These are phyloP conservation scores for Nephrotoma flavescens DNA, from an alignment of 2,888 invertebrate species.

Conservation along the genomic window DNA sequence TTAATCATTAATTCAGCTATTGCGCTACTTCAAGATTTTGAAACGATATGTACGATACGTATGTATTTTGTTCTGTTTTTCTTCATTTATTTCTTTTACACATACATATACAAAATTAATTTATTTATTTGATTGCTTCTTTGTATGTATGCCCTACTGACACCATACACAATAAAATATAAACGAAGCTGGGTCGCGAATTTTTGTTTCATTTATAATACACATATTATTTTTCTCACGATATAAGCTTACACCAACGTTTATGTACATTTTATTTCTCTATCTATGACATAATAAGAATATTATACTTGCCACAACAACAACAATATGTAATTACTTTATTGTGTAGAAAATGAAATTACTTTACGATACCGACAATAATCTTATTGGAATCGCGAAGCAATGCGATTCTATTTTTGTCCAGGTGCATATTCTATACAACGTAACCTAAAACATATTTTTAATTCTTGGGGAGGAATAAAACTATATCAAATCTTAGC, in stretches of 20 bases:
- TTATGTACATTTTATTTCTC: neutral
- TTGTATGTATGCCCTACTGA: conserved; percentile 5
- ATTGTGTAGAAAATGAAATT: neutral
- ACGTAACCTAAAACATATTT: neutral
- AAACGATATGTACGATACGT: neutral
- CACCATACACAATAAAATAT: conserved; percentile 4
- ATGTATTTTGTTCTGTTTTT: neutral
- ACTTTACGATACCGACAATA: neutral
- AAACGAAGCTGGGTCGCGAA: conserved; percentile 3
- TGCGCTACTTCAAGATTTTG: neutral
- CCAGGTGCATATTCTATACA: neutral
- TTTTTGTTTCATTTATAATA: neutral
- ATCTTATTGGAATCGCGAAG: neutral
- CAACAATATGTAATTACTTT: neutral
- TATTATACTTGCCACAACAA: neutral
- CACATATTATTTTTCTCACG: neutral
- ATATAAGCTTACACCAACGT: conserved; percentile 1
- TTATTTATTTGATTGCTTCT: neutral
- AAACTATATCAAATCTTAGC: neutral
- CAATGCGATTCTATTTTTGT: neutral
- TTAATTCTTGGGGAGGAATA: neutral
- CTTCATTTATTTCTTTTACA: neutral
- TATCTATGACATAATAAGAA: neutral
- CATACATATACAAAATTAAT: neutral
- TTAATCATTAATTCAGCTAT: neutral